Evolutionary conservation across 1,140 invertebrate species (phyloP).

Genomic region (Hirudo medicinalis): DNA sequence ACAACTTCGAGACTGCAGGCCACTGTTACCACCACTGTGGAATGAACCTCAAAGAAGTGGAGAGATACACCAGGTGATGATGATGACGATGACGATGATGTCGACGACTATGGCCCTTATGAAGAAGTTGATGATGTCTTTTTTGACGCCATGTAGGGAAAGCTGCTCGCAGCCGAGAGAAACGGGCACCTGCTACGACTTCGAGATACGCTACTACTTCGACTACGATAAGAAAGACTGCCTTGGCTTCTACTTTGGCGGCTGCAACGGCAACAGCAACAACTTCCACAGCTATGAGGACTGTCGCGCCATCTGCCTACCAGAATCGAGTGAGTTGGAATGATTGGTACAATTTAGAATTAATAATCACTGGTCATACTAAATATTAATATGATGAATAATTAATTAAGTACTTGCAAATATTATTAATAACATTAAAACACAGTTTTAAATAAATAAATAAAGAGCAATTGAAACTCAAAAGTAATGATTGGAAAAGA

Average conservation of each 20-base stretch:
- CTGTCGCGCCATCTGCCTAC: constrained; percentile 23
- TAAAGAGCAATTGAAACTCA: neutral
- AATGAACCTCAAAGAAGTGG: neutral
- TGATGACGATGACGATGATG: neutral
- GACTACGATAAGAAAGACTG: constrained; percentile 47
- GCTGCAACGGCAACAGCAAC: constrained; percentile 55
- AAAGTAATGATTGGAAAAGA: neutral
- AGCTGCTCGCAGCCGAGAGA: neutral
- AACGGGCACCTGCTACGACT: neutral
- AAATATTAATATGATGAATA: neutral
- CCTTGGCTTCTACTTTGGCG: constrained; percentile 51
- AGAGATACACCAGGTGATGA: neutral
- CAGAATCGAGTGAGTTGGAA: neutral
- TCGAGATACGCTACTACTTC: constrained; percentile 31
- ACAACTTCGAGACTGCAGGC: constrained; percentile 47
- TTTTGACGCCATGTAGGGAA: neutral
- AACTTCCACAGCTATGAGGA: constrained; percentile 42
- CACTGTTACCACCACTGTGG: constrained; percentile 27
- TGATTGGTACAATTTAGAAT: neutral
- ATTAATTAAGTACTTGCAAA: too few species aligned
- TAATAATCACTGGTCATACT: neutral
- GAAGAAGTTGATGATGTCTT: neutral
- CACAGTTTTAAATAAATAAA: neutral
- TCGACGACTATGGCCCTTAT: neutral
- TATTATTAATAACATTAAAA: too few species aligned